These are phyloP conservation scores for Petrolisthes cinctipes DNA, from an alignment of 2,888 invertebrate species.

Conservation along the genomic window DNA sequence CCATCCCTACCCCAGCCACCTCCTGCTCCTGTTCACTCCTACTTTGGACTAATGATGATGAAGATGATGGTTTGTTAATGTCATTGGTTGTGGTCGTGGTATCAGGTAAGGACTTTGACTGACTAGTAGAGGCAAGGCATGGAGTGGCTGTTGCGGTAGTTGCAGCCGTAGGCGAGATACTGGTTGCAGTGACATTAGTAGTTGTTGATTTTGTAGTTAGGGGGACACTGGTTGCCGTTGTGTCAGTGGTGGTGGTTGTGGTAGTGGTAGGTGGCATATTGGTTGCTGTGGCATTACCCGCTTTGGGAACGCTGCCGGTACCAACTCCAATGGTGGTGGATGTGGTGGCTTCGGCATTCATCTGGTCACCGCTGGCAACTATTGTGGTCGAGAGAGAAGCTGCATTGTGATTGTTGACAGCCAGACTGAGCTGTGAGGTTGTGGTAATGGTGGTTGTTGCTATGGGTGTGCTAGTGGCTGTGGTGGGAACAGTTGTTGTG, in stretches of 20 bases:
- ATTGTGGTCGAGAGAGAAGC: constrained; percentile 34
- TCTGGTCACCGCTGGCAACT: neutral
- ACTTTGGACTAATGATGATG: too few species aligned
- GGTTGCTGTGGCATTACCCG: neutral
- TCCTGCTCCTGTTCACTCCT: too few species aligned
- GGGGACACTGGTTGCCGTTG: neutral
- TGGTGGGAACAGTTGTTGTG: neutral
- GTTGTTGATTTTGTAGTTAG: neutral
- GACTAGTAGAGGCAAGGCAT: neutral
- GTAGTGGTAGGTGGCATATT: neutral
- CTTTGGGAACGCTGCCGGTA: neutral
- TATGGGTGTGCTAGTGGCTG: constrained; percentile 18
- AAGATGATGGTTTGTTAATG: too few species aligned
- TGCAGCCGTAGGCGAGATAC: neutral
- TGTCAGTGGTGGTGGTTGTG: constrained; percentile 9
- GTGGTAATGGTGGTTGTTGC: constrained; percentile 37
- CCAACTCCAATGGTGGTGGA: neutral
- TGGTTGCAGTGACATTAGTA: neutral
- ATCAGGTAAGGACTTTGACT: neutral
- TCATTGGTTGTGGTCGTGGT: neutral
- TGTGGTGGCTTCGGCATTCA: constrained; percentile 7
- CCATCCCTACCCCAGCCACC: too few species aligned
- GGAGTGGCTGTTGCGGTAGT: constrained; percentile 12
- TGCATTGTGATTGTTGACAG: constrained; percentile 8
- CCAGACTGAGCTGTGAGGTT: constrained; percentile 33